Percentiles rank a stretch among this genome's conserved stretches.
Conservation (phyloP, 2,113 vertebrate genomes). For the Urocolius indicus region DNA sequence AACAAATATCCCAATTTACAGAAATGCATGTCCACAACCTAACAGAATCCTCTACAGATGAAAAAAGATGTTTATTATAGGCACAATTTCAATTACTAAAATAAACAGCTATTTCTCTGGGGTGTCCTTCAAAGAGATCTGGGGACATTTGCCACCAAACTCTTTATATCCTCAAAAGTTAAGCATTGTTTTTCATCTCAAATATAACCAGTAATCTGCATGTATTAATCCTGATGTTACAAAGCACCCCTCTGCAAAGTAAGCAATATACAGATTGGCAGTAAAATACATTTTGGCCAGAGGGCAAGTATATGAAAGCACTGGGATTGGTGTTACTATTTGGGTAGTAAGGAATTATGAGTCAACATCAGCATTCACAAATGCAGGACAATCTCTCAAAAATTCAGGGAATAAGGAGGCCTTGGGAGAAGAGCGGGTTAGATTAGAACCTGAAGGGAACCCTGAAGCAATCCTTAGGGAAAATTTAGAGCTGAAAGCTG, state of each 20-base stretch:
- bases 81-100: background rate
- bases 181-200: background rate
- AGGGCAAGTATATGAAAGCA: background rate
- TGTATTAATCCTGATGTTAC: background rate
- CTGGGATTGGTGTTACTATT: background rate
- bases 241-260: background rate
- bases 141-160: background rate
- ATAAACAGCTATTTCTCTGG: slow-evolving; percentile 9
- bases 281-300: background rate
- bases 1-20: slow-evolving; percentile 16
- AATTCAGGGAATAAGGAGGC: background rate
- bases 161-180: background rate
- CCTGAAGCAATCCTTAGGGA: background rate
- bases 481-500: background rate
- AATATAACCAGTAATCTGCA: background rate
- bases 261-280: background rate
- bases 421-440: background rate
- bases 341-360: background rate
- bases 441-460: background rate
- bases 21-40: background rate
- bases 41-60: background rate
- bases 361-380: background rate
- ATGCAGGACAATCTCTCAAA: accelerated
- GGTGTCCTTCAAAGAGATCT: background rate
- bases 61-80: slow-evolving; percentile 8